Evolutionary conservation across 1,140 invertebrate genomes (phyloP).

Genomic region (Bombus superbus): DNA sequence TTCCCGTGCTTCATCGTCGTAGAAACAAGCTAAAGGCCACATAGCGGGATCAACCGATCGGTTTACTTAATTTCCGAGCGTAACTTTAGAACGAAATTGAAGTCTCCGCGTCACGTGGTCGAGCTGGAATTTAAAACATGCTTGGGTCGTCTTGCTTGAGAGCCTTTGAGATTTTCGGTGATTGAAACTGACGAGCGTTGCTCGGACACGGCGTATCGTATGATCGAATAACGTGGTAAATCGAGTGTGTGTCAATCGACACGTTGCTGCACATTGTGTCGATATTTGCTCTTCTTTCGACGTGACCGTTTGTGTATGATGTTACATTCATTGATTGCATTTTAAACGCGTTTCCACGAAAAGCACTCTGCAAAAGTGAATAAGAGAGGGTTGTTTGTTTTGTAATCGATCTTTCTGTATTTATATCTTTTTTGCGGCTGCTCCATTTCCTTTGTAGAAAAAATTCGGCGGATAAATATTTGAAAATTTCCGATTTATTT

Average conservation of each 20-base stretch:
- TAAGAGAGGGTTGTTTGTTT: neutral
- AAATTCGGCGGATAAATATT: neutral
- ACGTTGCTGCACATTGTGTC: neutral
- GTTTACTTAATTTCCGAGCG: constrained; percentile 10
- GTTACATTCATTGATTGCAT: constrained; percentile 14
- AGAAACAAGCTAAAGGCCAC: neutral
- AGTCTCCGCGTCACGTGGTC: neutral
- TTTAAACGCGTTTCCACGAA: neutral
- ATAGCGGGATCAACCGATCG: neutral
- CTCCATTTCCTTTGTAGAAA: neutral
- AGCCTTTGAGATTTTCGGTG: neutral
- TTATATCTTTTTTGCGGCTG: neutral
- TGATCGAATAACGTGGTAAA: neutral
- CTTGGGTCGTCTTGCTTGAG: neutral
- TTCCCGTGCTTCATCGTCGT: neutral
- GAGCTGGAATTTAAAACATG: constrained; percentile 8
- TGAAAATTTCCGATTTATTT: neutral
- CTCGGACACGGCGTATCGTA: no score
- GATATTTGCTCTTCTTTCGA: neutral
- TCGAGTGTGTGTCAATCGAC: constrained; percentile 8
- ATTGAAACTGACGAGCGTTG: neutral
- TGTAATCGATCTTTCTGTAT: neutral
- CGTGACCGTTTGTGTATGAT: neutral
- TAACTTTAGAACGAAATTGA: constrained; percentile 11
- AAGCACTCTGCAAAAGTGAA: neutral